Evolutionary conservation across 2,797 vertebrate species (phyloP).

Genomic region (Diplodus sargus): DNA sequence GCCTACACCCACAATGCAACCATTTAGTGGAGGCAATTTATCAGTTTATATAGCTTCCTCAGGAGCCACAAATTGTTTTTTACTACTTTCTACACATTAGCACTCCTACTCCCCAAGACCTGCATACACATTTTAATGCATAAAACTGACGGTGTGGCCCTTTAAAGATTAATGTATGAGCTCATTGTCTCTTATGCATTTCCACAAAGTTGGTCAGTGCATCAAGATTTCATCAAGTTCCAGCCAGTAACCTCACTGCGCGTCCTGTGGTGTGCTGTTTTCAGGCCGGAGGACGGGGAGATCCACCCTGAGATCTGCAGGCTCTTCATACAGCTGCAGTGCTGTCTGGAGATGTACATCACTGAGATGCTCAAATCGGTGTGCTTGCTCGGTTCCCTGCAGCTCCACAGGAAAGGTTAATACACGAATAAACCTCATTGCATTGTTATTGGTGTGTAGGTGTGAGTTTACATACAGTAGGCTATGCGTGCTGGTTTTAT

Average conservation of each 20-base stretch:
- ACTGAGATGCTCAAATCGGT: conserved; percentile 99
- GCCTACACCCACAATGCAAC: too few species aligned
- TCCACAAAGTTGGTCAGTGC: background rate
- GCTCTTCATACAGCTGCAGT: conserved; percentile 97
- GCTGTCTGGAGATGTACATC: conserved; percentile 99
- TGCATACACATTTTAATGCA: too few species aligned
- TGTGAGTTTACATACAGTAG: conserved; percentile 1
- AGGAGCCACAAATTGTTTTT: too few species aligned
- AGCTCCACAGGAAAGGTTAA: conserved; percentile 96
- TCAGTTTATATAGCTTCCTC: too few species aligned
- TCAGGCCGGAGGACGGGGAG: conserved; percentile 96
- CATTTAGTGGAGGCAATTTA: too few species aligned
- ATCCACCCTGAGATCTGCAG: conserved; percentile 98
- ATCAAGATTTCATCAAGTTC: background rate
- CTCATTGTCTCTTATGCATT: too few species aligned
- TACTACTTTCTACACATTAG: too few species aligned
- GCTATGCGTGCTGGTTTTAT: too few species aligned
- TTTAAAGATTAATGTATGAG: too few species aligned
- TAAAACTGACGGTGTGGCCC: too few species aligned
- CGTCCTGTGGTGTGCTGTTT: conserved; percentile 48
- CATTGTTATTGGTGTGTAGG: background rate
- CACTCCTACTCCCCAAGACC: too few species aligned
- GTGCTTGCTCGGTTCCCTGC: conserved; percentile 95
- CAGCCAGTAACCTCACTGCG: conserved; percentile 27
- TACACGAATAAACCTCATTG: background rate